Conservation (phyloP, 1,140 invertebrate genomes). For the Ceratina calcarata region DNA sequence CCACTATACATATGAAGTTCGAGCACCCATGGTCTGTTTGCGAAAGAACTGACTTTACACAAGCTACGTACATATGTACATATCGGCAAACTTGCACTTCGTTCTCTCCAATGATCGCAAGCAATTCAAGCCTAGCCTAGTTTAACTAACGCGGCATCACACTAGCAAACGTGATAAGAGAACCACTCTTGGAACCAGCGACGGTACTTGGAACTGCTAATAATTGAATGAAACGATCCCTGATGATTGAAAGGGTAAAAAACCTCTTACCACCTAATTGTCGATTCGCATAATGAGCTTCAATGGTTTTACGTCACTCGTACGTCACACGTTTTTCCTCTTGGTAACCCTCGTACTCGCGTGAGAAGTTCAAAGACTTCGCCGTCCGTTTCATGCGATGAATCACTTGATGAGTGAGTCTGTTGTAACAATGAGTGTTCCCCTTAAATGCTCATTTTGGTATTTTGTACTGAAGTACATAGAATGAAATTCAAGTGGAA, state of each 20-base stretch:
- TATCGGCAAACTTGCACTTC: slow-evolving; percentile 6
- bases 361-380: slow-evolving; percentile 24
- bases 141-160: neutral
- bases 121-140: neutral
- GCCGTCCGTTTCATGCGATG: slow-evolving; percentile 8
- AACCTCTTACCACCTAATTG: slow-evolving; percentile 50
- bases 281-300: slow-evolving; percentile 47
- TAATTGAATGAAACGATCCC: slow-evolving; percentile 22
- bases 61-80: no score
- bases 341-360: no score
- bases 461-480: no score
- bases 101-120: neutral
- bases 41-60: neutral
- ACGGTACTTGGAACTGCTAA: slow-evolving; percentile 17
- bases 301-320: slow-evolving; percentile 14
- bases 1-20: no score
- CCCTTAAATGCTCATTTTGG: no score
- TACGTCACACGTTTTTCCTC: slow-evolving; percentile 5
- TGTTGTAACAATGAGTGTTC: no score
- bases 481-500: no score
- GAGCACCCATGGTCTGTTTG: neutral
- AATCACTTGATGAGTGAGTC: no score
- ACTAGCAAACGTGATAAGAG: slow-evolving; percentile 2
- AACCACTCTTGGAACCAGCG: neutral
- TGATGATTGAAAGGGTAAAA: slow-evolving; percentile 31